Percentiles rank a stretch among this genome's conserved stretches.
Conservation (phyloP, 1,140 invertebrate species). For the Caenorhabditis inopinata region DNA sequence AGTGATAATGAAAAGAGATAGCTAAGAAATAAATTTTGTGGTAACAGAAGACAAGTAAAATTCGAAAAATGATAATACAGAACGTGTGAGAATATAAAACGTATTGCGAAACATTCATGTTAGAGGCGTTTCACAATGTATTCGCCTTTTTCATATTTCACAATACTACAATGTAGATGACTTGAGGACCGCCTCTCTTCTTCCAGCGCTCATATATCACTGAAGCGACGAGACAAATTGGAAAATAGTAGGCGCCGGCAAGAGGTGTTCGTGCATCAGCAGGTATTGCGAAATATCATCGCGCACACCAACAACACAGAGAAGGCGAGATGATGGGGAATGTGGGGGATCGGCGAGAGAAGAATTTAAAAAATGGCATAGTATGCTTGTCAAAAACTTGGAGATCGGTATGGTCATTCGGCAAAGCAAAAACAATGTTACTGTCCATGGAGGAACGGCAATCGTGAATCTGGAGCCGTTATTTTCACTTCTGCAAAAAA, state of each 20-base stretch:
- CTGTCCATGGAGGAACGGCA: too few species aligned
- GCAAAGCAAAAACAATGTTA: too few species aligned
- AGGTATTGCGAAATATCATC: constrained; percentile 25
- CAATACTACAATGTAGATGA: constrained; percentile 11
- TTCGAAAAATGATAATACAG: neutral
- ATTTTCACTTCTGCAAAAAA: too few species aligned
- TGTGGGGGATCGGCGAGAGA: too few species aligned
- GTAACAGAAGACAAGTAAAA: neutral
- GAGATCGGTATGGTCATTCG: neutral
- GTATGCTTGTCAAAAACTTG: neutral
- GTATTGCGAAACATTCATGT: neutral
- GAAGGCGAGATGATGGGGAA: neutral
- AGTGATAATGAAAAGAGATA: neutral
- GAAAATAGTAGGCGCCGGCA: neutral
- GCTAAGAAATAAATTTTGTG: neutral
- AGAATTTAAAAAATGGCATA: too few species aligned
- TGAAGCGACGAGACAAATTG: neutral
- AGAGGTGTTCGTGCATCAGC: neutral
- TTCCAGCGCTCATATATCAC: constrained; percentile 4
- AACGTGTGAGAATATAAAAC: neutral
- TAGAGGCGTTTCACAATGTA: neutral
- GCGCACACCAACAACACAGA: neutral
- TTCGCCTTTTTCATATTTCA: neutral
- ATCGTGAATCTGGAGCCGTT: too few species aligned
- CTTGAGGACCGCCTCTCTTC: neutral